Base-by-base conservation (phyloP, 1,140 invertebrate species). In the Carcinoscorpius rotundicauda region DNA sequence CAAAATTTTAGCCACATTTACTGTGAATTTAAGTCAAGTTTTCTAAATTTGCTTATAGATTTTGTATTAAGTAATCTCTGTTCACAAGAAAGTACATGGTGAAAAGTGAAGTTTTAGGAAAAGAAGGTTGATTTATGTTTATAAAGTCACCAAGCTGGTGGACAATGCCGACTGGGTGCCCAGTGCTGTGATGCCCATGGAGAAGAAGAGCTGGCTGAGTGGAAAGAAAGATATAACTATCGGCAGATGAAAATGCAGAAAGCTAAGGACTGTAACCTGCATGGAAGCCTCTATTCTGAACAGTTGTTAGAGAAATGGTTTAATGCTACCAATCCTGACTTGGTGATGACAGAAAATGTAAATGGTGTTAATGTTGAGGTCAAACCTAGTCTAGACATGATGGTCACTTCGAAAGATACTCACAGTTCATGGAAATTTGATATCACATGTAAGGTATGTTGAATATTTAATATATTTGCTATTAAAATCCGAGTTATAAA, bases 171-270 rank as follows among this genome's bases (percentile, higher is more conserved):
- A 55, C 84, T 85, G 72, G 85, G 85, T 29, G 79, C 82, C 10
- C 85, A 86, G 71, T 88, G 87, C 76, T 83, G 86, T n/a, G 82
- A 86, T 73, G 87, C 87, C 4, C 87, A 89, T 73, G 85, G 85
- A 10, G 73, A 80, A 62, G 84, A 85, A 61, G 87, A 89, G 74
- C 74, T 89, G 6, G 76, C 80, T 8, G 87, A 89, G 78, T 89
- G 87, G 87, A 82, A 84, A 71, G 82, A 86, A 70, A 77, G 87
- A 61, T 87, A 85, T 72, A 81, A 85, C 68, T 85, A 86, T 72
- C 75, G 85, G 51, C 77, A 77, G 70, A 75, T 77, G 70, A 76
- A 79, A 65, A 74, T 87, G 58, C 82, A 86, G 72, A 78, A 82
- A 66, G 84, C 85, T 4, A 81, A 80, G 69, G 85, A 87, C 65